Percentiles rank a stretch among this genome's conserved stretches.
Evolutionary conservation across 2,797 vertebrate species (phyloP).

Genomic region (Steatocranus sp.): DNA sequence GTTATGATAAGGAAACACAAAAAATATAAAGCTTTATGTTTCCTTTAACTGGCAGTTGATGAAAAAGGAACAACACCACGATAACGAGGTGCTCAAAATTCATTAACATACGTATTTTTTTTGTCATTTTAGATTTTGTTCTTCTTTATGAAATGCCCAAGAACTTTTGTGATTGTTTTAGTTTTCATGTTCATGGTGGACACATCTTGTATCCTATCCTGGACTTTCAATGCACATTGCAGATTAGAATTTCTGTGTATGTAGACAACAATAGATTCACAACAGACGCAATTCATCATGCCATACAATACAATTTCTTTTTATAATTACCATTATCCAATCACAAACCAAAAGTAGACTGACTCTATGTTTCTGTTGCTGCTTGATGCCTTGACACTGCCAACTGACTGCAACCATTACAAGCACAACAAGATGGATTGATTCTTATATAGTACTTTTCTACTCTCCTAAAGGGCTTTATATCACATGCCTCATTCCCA

Average conservation of each 20-base stretch:
- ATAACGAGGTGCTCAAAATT: not conserved
- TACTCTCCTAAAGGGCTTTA: fast-evolving
- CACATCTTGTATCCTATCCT: not conserved
- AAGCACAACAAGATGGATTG: not conserved
- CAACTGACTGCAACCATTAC: not conserved
- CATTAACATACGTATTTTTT: not conserved
- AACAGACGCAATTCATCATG: not conserved
- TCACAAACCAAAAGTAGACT: fast-evolving
- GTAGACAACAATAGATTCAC: not conserved
- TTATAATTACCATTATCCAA: not conserved
- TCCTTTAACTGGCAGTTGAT: not conserved
- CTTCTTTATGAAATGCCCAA: not conserved
- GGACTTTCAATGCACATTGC: not conserved
- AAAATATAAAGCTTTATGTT: fast-evolving
- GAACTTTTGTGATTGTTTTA: not conserved
- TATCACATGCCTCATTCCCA: fast-evolving
- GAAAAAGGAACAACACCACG: not conserved
- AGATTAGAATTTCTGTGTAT: not conserved
- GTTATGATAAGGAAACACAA: not conserved
- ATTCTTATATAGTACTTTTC: not conserved
- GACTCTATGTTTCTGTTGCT: not conserved
- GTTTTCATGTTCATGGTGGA: fast-evolving
- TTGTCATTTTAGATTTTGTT: not conserved
- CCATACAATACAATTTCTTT: not conserved
- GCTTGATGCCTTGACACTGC: not conserved